Conservation (phyloP, 2,113 vertebrate genomes). For the Tretioscincus oriximinensis region DNA sequence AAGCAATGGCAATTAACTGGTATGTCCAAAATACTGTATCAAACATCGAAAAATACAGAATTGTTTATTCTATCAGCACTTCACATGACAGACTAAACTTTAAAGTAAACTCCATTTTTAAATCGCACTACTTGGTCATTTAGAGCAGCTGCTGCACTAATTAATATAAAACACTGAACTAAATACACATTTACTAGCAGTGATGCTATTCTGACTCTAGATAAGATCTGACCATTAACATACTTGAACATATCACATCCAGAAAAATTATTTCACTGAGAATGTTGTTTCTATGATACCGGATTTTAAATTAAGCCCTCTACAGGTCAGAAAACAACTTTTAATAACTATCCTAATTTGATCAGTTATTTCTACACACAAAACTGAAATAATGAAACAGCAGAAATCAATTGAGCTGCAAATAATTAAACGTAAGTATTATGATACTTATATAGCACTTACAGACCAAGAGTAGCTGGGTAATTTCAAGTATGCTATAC, state of each 20-base stretch:
- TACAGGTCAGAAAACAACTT: not conserved
- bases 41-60: too few species aligned
- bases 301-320: slow-evolving; percentile 38
- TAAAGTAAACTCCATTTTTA: not conserved
- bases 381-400: slow-evolving; percentile 23
- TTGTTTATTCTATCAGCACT: not conserved
- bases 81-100: not conserved
- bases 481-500: too few species aligned
- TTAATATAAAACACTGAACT: not conserved
- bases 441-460: not conserved
- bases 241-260: not conserved
- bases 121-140: not conserved
- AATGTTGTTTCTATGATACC: slow-evolving; percentile 34
- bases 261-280: slow-evolving; percentile 2
- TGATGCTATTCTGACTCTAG: not conserved
- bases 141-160: not conserved
- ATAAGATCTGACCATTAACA: not conserved
- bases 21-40: too few species aligned
- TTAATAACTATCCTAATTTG: not conserved
- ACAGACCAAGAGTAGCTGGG: too few species aligned
- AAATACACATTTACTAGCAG: not conserved
- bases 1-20: too few species aligned
- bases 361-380: slow-evolving; percentile 25
- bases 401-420: slow-evolving; percentile 35
- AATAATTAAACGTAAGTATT: slow-evolving; percentile 4